Conservation (phyloP, 2,797 vertebrate genomes). For the Choloepus didactylus region DNA sequence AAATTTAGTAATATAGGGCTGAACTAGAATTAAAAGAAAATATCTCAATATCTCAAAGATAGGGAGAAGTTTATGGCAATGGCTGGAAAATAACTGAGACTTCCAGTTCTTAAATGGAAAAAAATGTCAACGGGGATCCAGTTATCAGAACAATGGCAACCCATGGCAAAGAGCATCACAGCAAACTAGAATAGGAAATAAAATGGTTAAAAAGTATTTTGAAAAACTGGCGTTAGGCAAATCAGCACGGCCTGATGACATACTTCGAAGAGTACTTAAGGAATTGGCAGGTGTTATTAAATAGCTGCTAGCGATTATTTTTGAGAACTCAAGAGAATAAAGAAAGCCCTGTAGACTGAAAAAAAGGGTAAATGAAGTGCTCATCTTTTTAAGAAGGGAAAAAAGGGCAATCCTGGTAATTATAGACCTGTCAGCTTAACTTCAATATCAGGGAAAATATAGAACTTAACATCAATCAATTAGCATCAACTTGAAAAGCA, state of each 20-base stretch:
- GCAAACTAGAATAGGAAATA: slow-evolving; percentile 65
- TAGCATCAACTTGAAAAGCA: slow-evolving; percentile 82
- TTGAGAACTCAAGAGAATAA: slow-evolving; percentile 84
- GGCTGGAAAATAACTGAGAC: background rate
- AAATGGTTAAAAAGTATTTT: slow-evolving; percentile 80
- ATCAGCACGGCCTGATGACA: slow-evolving; percentile 80
- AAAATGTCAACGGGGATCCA: slow-evolving; percentile 39
- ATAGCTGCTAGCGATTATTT: slow-evolving; percentile 82
- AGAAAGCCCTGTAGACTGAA: slow-evolving; percentile 78
- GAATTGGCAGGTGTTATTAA: slow-evolving; percentile 84
- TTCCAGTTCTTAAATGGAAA: slow-evolving; percentile 41
- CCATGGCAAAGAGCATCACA: background rate
- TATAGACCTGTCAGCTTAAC: slow-evolving; percentile 82
- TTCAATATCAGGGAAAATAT: slow-evolving; percentile 82
- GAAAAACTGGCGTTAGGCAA: slow-evolving; percentile 79
- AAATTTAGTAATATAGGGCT: slow-evolving; percentile 1
- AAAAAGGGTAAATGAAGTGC: slow-evolving; percentile 83
- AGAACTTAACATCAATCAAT: slow-evolving; percentile 85
- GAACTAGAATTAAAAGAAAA: background rate
- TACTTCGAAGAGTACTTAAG: slow-evolving; percentile 79
- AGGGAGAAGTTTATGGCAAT: background rate
- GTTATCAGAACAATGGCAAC: slow-evolving; percentile 47
- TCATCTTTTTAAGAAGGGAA: slow-evolving; percentile 81
- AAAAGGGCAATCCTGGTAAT: slow-evolving; percentile 83
- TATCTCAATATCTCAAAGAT: background rate